A percentile compares a stretch with the other conserved stretches of the same genome.
phyloP scores from a whole-genome alignment of 2,113 vertebrate species.

The Campylomormyrus tamandua region DNA sequence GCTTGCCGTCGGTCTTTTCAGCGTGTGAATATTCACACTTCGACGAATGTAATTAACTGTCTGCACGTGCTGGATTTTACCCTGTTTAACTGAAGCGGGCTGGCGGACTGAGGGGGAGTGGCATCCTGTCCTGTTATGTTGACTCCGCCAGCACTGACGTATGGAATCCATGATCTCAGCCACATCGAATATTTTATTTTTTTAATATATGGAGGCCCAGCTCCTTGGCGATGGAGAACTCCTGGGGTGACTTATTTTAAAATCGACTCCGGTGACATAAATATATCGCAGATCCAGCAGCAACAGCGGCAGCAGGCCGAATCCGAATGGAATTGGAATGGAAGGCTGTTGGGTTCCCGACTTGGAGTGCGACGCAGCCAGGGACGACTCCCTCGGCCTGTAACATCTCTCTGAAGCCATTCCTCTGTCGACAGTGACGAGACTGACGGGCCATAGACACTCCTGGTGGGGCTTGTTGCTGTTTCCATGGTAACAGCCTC shows the following conservation, averaged over 20 bases:
- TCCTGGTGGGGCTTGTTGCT: slow-evolving; percentile 33
- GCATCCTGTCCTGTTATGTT: not conserved
- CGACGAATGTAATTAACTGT: not conserved
- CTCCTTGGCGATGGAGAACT: not conserved
- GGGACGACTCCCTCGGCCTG: not conserved
- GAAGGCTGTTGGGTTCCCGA: not conserved
- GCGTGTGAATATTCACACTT: not conserved
- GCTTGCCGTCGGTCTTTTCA: not conserved
- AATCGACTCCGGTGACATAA: not conserved
- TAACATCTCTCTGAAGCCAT: slow-evolving; percentile 6
- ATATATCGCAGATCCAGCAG: not conserved
- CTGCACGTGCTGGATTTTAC: not conserved
- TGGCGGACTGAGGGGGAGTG: not conserved
- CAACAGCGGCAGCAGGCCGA: no score
- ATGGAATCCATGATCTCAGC: not conserved
- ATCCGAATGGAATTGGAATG: not conserved
- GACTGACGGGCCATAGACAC: slow-evolving; percentile 52
- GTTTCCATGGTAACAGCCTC: slow-evolving; percentile 44
- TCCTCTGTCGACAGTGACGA: slow-evolving; percentile 36
- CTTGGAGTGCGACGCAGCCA: not conserved
- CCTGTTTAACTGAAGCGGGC: not conserved
- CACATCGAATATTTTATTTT: not conserved
- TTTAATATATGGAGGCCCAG: not conserved
- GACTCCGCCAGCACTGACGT: not conserved
- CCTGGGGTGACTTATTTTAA: not conserved